Percentiles rank a stretch among this genome's conserved stretches.
phyloP scores from a whole-genome alignment of 2,797 vertebrate species.

The Perodicticus potto region DNA sequence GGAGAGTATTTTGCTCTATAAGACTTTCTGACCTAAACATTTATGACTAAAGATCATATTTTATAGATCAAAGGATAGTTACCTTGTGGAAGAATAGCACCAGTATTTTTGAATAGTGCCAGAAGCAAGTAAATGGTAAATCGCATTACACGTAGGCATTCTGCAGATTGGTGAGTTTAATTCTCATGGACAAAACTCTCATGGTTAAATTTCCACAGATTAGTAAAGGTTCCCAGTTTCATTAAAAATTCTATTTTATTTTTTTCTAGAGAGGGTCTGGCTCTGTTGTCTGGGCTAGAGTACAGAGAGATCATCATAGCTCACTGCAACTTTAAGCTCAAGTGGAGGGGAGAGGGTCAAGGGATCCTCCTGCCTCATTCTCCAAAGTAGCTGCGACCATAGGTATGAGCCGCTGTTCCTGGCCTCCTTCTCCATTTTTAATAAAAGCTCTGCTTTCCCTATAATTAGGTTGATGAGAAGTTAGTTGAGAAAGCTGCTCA shows the following conservation, averaged over 20 bases:
- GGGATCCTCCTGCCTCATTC: not conserved
- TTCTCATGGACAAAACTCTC: not conserved
- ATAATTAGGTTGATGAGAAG: not conserved
- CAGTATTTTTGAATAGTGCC: not conserved
- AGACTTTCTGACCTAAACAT: constrained; percentile 17
- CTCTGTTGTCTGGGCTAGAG: not conserved
- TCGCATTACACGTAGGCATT: not conserved
- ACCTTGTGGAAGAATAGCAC: not conserved
- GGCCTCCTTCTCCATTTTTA: not conserved
- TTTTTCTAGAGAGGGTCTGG: not conserved
- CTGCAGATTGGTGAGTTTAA: not conserved
- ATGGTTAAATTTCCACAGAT: not conserved
- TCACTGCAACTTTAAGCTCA: not conserved
- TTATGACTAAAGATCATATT: constrained; percentile 16
- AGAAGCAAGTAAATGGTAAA: not conserved
- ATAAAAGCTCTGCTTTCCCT: not conserved
- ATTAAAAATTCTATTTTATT: constrained; percentile 2
- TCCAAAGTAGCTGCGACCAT: not conserved
- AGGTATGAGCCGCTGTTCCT: not conserved
- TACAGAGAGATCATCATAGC: not conserved
- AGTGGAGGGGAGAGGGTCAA: not conserved
- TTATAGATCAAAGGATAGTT: constrained; percentile 37
- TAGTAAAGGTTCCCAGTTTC: not conserved
- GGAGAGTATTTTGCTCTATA: not conserved
- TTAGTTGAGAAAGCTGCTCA: constrained; percentile 6